Base-by-base conservation (phyloP, 2,888 invertebrate genomes). In the Malachius bipustulatus region DNA sequence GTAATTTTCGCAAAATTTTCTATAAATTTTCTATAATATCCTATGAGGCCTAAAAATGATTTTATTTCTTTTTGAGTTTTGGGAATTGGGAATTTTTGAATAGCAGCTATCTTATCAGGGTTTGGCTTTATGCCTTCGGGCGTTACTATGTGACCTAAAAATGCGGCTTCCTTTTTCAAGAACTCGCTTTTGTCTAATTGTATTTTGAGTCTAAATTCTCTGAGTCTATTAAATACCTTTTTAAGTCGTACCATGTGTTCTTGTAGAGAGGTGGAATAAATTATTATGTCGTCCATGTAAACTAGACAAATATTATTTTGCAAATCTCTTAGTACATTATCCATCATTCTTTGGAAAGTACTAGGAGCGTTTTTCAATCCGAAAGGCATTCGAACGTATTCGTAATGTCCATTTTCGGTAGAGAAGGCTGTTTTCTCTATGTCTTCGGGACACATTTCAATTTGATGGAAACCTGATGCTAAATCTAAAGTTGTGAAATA, bases 151-250 rank as follows among this genome's bases (percentile, higher is more conserved):
- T n/a, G n/a, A n/a, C n/a, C n/a, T n/a, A n/a, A n/a, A n/a, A n/a
- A n/a, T n/a, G n/a, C n/a, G n/a, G n/a, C n/a, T n/a, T n/a, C n/a
- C n/a, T n/a, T n/a, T n/a, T n/a, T n/a, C n/a, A n/a, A n/a, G n/a
- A n/a, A n/a, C n/a, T n/a, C n/a, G n/a, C n/a, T n/a, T n/a, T n/a
- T n/a, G n/a, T n/a, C n/a, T n/a, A n/a, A n/a, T n/a, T n/a, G n/a
- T n/a, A n/a, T n/a, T n/a, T n/a, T n/a, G n/a, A n/a, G n/a, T n/a
- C n/a, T n/a, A n/a, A n/a, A n/a, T 19, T 19, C 24, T 19, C 6
- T 19, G 6, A 19, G n/a, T n/a, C 24, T 19, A n/a, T 19, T n/a
- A 19, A 19, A 19, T 19, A 19, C 24, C n/a, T 19, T n/a, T 19
- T 6, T n/a, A 8, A 19, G n/a, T n/a, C n/a, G 6, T 19, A 8